These are phyloP conservation scores for Neogale vison DNA, from an alignment of 2,113 vertebrate genomes.

Conservation along the genomic window DNA sequence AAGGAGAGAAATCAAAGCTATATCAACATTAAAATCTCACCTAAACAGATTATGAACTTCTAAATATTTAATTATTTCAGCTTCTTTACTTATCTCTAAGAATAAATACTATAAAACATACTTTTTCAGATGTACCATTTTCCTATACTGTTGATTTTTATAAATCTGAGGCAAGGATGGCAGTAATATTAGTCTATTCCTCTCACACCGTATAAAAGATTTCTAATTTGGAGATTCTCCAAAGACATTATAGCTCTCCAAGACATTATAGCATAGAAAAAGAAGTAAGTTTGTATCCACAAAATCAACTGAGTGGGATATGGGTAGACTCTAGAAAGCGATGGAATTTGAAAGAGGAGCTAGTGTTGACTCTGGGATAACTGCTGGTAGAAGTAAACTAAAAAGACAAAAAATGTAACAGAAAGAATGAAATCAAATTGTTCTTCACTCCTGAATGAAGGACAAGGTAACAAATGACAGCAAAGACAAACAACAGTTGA, in stretches of 20 bases:
- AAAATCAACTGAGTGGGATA: neutral
- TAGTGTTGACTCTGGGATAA: neutral
- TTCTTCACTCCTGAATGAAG: neutral
- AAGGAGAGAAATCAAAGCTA: neutral
- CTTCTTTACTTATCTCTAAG: neutral
- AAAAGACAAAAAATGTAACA: neutral
- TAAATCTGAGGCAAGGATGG: neutral
- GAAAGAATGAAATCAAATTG: neutral
- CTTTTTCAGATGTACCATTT: neutral
- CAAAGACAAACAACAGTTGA: neutral
- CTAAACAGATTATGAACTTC: neutral
- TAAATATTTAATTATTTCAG: neutral
- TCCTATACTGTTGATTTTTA: neutral
- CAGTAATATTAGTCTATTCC: neutral
- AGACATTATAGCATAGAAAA: neutral
- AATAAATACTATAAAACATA: neutral
- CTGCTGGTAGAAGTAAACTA: neutral
- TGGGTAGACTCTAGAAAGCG: neutral
- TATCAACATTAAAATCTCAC: neutral
- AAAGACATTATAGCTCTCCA: neutral
- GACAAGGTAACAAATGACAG: neutral
- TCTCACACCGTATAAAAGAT: neutral
- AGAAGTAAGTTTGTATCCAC: neutral
- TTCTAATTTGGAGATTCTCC: neutral
- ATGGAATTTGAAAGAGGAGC: neutral